A percentile compares a stretch with the other conserved stretches of the same genome.
Conservation (phyloP, 1,140 invertebrate species). For the Propsilocerus akamusi region DNA sequence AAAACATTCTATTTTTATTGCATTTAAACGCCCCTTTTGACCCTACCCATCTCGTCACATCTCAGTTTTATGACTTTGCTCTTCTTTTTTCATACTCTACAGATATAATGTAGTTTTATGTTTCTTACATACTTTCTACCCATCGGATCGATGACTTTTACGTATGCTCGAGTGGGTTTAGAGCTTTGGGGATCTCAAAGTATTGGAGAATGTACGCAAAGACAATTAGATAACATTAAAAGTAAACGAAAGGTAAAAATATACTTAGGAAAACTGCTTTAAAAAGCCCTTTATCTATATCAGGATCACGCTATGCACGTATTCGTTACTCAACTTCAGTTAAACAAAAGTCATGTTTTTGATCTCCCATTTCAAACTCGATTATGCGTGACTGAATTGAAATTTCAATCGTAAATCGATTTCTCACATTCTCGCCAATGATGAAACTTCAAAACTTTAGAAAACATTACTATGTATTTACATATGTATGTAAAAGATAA, state of each 20-base stretch:
- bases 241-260: slow-evolving; percentile 78
- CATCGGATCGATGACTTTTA: slow-evolving; percentile 77
- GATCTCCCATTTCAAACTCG: no score
- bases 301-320: no score
- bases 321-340: no score
- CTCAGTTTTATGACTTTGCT: background rate
- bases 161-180: slow-evolving; percentile 75
- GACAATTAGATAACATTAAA: slow-evolving; percentile 77
- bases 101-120: slow-evolving; percentile 77
- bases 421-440: no score
- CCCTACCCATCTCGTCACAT: background rate
- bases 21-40: background rate
- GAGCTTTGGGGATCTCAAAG: slow-evolving; percentile 90
- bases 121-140: slow-evolving; percentile 88
- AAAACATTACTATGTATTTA: no score
- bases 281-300: no score
- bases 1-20: background rate
- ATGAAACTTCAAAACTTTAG: no score
- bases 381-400: no score
- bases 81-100: slow-evolving; percentile 20
- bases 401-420: no score
- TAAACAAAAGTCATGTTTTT: no score
- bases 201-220: slow-evolving; percentile 82
- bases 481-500: no score
- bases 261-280: no score